These are phyloP conservation scores for Odocoileus hemionus DNA, from an alignment of 2,113 vertebrate genomes.

Conservation along the genomic window DNA sequence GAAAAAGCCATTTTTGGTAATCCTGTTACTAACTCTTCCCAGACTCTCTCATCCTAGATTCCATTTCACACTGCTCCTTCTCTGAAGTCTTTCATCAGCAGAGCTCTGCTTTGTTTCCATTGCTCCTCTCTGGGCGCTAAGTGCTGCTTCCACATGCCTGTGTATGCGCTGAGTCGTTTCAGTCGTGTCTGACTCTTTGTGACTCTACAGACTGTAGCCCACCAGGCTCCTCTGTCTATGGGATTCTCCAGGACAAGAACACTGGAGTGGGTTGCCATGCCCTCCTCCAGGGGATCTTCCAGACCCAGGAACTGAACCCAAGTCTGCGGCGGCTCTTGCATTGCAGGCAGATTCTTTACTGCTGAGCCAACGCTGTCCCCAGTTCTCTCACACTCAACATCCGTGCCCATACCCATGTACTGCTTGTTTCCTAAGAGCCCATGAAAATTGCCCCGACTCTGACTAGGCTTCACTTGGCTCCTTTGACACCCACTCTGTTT, in stretches of 20 bases:
- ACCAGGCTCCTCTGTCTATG: background rate
- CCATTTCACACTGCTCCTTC: background rate
- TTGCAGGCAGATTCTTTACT: background rate
- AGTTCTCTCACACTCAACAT: rapidly evolving
- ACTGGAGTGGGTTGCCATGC: background rate
- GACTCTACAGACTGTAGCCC: background rate
- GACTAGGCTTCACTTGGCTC: no score
- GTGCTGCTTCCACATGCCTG: background rate
- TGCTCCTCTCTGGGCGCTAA: background rate
- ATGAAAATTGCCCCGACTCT: no score
- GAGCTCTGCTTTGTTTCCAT: rapidly evolving
- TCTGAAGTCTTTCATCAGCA: rapidly evolving
- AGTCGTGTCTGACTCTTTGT: background rate
- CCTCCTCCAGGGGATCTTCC: background rate
- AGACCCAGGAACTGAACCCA: background rate
- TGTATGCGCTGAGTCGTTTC: rapidly evolving
- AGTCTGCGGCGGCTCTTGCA: background rate
- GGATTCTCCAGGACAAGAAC: background rate
- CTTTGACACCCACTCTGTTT: background rate
- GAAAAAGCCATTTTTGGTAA: background rate
- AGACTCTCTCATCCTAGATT: background rate
- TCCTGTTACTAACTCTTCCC: background rate
- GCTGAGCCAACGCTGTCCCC: background rate
- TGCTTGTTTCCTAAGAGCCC: background rate
- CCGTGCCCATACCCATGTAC: rapidly evolving